Evolutionary conservation across 2,797 vertebrate genomes (phyloP), one percentile per base, ranked within the genome.

Genomic region (Micromesistius poutassou): DNA sequence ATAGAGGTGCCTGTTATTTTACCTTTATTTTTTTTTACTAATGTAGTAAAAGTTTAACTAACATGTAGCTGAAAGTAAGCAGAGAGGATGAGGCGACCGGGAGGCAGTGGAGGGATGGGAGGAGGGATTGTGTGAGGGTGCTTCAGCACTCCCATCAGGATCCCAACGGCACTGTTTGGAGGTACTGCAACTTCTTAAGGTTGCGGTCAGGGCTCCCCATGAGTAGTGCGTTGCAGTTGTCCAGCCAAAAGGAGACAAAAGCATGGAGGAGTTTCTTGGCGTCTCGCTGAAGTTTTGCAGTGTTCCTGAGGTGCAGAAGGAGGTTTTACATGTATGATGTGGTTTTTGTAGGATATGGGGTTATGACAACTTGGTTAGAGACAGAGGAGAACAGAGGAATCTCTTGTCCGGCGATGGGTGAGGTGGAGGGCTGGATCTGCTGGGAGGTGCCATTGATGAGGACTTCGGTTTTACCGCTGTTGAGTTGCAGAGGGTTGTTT

Each of bases 391-490:
- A 80, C 16, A 77, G 30, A 50, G 55, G 30, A 40, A 80, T 74
- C 35, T 46, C 16, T 16, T 46, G 28, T 7, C 66, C 12, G 74
- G 68, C 33, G 10, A 78, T 71, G 30, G 30, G 74, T 72, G 62
- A 31, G 31, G 25, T 55, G 16, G 55, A 74, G 40, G 35, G 70
- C 13, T 14, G 40, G 50, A 55, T 22, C 36, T 77, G 79, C 66
- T 72, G 73, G 30, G 76, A 66, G 22, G 66, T 77, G 73, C 79
- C n/a, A 10, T 62, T 31, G n/a, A 75, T 31, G 36, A 80, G 74
- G 62, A 38, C 31, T 25, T 77, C 62, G 19, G 76, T 80, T 74
- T 80, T 80, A 19, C 55, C 74, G n/a, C 76, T 71, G 22, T 80
- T 74, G 28, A 71, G 30, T 33, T 74, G 62, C 13, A 72, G 14